These are phyloP conservation scores for Pherbina coryleti DNA, from an alignment of 2,888 invertebrate genomes.

Conservation along the genomic window DNA sequence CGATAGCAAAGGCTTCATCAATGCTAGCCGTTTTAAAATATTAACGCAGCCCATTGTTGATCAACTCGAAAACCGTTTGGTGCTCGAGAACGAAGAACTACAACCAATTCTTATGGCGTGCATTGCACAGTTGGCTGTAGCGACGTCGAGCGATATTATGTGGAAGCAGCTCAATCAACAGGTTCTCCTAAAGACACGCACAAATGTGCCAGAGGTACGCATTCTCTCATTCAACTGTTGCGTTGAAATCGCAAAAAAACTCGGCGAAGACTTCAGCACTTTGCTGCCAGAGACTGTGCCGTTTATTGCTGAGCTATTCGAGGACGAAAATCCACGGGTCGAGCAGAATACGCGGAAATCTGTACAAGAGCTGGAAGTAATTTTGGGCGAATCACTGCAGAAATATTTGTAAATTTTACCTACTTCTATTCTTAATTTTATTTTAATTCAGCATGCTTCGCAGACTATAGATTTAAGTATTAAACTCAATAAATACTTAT, in stretches of 20 bases:
- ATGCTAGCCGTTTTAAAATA: conserved; percentile 85
- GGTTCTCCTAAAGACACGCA: conserved; percentile 87
- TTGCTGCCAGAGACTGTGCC: conserved; percentile 93
- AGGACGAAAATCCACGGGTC: conserved; percentile 88
- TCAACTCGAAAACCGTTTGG: conserved; percentile 81
- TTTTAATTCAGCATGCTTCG: not conserved
- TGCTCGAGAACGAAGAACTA: conserved; percentile 73
- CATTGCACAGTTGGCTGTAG: conserved; percentile 85
- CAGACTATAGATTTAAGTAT: not conserved
- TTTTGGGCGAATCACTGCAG: conserved; percentile 90
- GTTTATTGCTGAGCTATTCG: conserved; percentile 91
- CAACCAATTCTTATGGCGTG: conserved; percentile 80
- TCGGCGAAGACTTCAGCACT: conserved; percentile 90
- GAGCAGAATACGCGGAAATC: conserved; percentile 84
- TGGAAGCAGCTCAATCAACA: conserved; percentile 94
- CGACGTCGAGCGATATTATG: conserved; percentile 85
- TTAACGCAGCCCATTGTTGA: conserved; percentile 90
- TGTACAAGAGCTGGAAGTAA: conserved; percentile 85
- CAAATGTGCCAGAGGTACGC: conserved; percentile 80
- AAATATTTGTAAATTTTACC: conserved; percentile 79
- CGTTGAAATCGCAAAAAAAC: conserved; percentile 83
- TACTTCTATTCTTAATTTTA: not conserved
- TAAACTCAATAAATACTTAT: not conserved
- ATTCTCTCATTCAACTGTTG: conserved; percentile 79
- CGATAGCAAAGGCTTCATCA: conserved; percentile 87